Conservation (phyloP, 1,140 invertebrate genomes). For the Bombus impatiens region DNA sequence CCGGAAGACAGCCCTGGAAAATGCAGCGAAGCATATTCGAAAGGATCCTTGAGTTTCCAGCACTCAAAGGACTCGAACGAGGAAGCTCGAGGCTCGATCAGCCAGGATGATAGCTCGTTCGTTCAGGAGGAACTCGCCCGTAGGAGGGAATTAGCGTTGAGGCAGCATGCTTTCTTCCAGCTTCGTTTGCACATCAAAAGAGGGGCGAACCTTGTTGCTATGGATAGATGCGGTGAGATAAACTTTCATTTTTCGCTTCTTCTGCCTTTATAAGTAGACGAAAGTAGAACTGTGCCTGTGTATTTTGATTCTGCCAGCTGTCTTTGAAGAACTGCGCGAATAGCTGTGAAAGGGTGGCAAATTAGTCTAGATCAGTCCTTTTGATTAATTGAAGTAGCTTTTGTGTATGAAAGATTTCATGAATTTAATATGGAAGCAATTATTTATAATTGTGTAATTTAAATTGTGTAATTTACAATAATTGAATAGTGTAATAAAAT, state of each 20-base stretch:
- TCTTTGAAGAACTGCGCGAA: background rate
- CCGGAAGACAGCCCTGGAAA: slow-evolving; percentile 71
- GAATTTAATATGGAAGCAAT: background rate
- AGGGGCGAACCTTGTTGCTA: slow-evolving; percentile 94
- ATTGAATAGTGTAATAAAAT: background rate
- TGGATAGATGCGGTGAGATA: slow-evolving; percentile 95
- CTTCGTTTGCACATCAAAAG: slow-evolving; percentile 93
- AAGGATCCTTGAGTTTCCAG: slow-evolving; percentile 59
- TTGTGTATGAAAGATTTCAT: background rate
- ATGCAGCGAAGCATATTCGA: slow-evolving; percentile 68
- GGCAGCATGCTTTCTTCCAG: slow-evolving; percentile 95
- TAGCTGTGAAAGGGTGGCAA: background rate
- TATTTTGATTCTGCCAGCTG: background rate
- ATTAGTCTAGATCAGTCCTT: background rate
- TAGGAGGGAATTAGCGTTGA: slow-evolving; percentile 87
- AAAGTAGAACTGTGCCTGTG: background rate
- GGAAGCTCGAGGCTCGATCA: slow-evolving; percentile 39
- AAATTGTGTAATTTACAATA: background rate
- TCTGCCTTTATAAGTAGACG: background rate
- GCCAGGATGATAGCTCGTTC: slow-evolving; percentile 68
- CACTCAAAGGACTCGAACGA: slow-evolving; percentile 46
- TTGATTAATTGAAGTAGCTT: background rate
- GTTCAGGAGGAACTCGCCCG: slow-evolving; percentile 85
- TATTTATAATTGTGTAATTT: background rate
- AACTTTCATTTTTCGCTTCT: slow-evolving; percentile 15